Conservation (phyloP, 2,113 vertebrate species). For the Casuarius casuarius region DNA sequence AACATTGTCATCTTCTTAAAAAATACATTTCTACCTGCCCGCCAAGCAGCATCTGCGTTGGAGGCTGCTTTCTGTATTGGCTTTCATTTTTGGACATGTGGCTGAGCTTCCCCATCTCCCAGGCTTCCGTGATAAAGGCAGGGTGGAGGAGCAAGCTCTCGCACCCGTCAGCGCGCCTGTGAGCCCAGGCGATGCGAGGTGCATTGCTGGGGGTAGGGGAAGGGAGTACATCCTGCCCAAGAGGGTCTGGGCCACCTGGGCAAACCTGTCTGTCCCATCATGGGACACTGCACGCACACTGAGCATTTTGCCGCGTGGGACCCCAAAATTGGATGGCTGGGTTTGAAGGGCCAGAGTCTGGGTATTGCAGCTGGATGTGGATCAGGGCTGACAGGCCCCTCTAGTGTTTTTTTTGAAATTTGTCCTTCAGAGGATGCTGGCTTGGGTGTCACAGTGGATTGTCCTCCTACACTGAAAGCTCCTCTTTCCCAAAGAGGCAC, state of each 20-base stretch:
- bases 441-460: not conserved
- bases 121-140: not conserved
- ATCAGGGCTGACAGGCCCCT: not conserved
- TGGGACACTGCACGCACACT: too few relatives aligned
- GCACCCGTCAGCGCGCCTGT: not conserved
- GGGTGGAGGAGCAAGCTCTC: not conserved
- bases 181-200: not conserved
- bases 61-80: not conserved
- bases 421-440: not conserved
- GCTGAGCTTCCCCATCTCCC: rapidly evolving
- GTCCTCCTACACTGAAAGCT: not conserved
- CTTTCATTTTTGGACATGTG: not conserved
- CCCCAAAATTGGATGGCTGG: rapidly evolving
- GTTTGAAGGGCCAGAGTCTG: not conserved
- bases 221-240: not conserved
- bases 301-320: rapidly evolving
- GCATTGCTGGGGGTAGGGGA: not conserved
- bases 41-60: not conserved
- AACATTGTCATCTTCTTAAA: not conserved
- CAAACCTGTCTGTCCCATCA: not conserved
- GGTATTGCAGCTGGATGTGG: not conserved
- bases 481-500: not conserved
- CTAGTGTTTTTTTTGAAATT: not conserved
- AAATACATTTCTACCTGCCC: not conserved
- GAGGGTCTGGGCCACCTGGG: not conserved